Percentiles rank a stretch among this genome's conserved stretches.
Conservation (phyloP, 2,888 invertebrate genomes). For the Hirtodrosophila cameraria region DNA sequence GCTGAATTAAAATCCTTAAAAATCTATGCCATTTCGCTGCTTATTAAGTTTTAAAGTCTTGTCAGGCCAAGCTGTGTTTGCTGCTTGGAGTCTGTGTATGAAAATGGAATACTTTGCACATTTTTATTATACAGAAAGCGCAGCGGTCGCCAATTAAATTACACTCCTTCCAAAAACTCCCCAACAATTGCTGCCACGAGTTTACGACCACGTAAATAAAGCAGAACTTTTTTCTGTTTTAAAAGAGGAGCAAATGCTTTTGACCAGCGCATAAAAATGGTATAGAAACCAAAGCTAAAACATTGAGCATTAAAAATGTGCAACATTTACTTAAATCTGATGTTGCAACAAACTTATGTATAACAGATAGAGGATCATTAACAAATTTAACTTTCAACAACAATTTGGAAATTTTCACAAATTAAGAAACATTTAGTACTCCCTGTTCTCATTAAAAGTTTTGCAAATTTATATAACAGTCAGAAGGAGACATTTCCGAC, state of each 20-base stretch:
- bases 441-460: no score
- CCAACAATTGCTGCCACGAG: constrained; percentile 55
- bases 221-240: constrained; percentile 11
- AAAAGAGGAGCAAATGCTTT: constrained; percentile 23
- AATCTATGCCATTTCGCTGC: constrained; percentile 5
- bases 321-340: constrained; percentile 13
- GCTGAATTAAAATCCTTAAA: constrained; percentile 20
- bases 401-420: no score
- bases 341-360: constrained; percentile 6
- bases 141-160: constrained; percentile 60
- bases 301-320: constrained; percentile 6
- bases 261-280: constrained; percentile 11
- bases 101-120: constrained; percentile 63
- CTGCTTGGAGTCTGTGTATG: background rate
- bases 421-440: no score
- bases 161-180: constrained; percentile 20
- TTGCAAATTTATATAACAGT: no score
- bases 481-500: no score
- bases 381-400: no score
- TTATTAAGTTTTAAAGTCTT: constrained; percentile 13
- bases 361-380: no score
- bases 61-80: constrained; percentile 4
- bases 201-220: constrained; percentile 62
- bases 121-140: constrained; percentile 57
- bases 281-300: constrained; percentile 9